Evolutionary conservation across 2,888 invertebrate genomes (phyloP).

Genomic region (Brachylomia viminalis): DNA sequence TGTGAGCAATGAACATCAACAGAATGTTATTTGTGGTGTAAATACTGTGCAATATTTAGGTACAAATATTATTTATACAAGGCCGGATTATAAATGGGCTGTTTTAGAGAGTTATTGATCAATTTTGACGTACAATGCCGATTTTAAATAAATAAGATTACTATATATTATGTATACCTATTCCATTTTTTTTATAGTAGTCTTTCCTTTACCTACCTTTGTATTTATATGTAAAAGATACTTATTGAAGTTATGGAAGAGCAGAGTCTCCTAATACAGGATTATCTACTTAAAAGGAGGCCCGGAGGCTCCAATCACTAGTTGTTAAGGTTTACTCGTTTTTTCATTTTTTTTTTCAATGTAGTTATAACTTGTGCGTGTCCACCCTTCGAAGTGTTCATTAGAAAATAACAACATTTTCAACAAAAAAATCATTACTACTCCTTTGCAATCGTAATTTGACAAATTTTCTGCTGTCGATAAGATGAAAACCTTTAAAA

Average conservation of each 20-base stretch:
- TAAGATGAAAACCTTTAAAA: conserved; percentile 38
- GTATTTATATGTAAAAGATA: no score
- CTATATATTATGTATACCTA: no score
- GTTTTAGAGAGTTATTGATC: conserved; percentile 13
- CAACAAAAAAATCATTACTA: background rate
- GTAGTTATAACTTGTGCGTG: no score
- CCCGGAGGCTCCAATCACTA: no score
- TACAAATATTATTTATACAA: conserved; percentile 14
- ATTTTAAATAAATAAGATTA: no score
- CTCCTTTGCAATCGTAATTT: background rate
- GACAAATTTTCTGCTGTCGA: background rate
- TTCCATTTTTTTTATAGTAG: no score
- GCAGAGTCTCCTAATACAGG: no score
- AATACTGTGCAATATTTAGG: conserved; percentile 24
- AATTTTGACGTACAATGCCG: conserved; percentile 12
- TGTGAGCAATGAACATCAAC: conserved; percentile 42
- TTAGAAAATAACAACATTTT: background rate
- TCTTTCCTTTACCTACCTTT: no score
- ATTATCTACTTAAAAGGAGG: no score
- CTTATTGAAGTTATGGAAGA: no score
- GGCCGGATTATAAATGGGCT: conserved; percentile 35
- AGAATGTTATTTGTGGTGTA: conserved; percentile 40
- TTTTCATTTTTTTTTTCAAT: no score
- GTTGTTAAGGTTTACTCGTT: no score
- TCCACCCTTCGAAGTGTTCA: background rate